Evolutionary conservation across 2,888 invertebrate genomes (phyloP), one percentile per base, ranked within the genome.

Genomic region (Nomada hirtipes): DNA sequence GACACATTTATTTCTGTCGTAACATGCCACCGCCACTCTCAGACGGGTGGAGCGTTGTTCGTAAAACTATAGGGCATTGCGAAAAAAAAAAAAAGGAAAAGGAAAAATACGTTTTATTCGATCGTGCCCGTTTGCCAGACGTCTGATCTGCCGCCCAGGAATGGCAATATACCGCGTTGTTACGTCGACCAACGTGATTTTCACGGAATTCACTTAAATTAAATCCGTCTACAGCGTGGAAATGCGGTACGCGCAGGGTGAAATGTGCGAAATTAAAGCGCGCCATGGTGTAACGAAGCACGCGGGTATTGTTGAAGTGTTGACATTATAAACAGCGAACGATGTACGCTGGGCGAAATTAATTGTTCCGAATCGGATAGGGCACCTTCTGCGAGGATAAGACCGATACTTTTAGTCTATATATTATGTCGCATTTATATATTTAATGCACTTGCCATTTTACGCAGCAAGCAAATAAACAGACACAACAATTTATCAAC

Each of bases 101-200:
- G 47, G 18, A 64, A 52, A 71, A 65, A 59, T 68, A 57, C 74
- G 72, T 81, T 78, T 69, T 64, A 36, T 79, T 72, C 84, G 88
- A 86, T 84, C 87, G 84, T 53, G 68, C 67, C 72, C 68, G n/a
- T 50, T 20, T 47, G 75, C 36, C 52, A 63, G 65, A 76, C 57
- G 74, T 79, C 82, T 50, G 84, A 81, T 75, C 77, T 76, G 83
- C 65, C 84, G 74, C 77, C 74, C 84, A 86, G 88, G 88, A 88
- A 88, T 88, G 88, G 89, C 88, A 88, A 88, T 88, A 88, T 87
- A 86, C 70, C 78, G 77, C 83, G 84, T 84, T 82, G 84, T 77
- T 77, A 80, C 86, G 85, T 83, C 83, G 80, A 72, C 80, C 73
- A 80, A 60, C 69, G 80, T 89, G 88, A 88, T 86, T 84, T 79